Evolutionary conservation across 2,888 invertebrate species (phyloP).

Genomic region (Shargacucullia verbasci): DNA sequence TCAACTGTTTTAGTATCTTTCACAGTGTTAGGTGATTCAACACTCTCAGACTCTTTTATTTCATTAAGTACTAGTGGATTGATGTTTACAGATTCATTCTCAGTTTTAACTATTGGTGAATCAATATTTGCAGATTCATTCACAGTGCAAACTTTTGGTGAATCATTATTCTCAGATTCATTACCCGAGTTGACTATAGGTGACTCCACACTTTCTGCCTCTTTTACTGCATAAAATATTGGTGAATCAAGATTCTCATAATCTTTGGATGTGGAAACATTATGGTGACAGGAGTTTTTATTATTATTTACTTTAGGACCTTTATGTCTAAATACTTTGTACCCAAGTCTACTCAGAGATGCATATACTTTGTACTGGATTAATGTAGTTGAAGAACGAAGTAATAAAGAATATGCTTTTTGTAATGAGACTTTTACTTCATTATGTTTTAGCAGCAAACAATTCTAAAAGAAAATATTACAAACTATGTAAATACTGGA

Average conservation of each 20-base stretch:
- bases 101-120: neutral
- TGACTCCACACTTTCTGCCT: neutral
- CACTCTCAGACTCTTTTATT: neutral
- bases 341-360: slow-evolving; percentile 88
- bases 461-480: slow-evolving; percentile 86
- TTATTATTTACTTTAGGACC: slow-evolving; percentile 9
- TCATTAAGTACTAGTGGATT: neutral
- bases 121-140: neutral
- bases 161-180: slow-evolving; percentile 1
- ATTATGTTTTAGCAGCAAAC: slow-evolving; percentile 88
- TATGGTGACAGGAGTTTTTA: neutral
- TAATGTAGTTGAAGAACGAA: slow-evolving; percentile 73
- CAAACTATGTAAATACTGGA: too few relatives aligned
- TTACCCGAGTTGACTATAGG: neutral
- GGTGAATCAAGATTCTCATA: neutral
- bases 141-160: neutral
- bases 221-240: neutral
- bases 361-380: slow-evolving; percentile 90
- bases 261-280: neutral
- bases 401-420: slow-evolving; percentile 90
- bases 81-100: neutral
- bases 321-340: slow-evolving; percentile 86
- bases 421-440: slow-evolving; percentile 90
- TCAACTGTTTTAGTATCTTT: neutral
- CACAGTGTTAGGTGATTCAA: neutral